A percentile compares a stretch with the other conserved stretches of the same genome.
Evolutionary conservation across 2,888 invertebrate genomes (phyloP).

Genomic region (Polydesmus complanatus): DNA sequence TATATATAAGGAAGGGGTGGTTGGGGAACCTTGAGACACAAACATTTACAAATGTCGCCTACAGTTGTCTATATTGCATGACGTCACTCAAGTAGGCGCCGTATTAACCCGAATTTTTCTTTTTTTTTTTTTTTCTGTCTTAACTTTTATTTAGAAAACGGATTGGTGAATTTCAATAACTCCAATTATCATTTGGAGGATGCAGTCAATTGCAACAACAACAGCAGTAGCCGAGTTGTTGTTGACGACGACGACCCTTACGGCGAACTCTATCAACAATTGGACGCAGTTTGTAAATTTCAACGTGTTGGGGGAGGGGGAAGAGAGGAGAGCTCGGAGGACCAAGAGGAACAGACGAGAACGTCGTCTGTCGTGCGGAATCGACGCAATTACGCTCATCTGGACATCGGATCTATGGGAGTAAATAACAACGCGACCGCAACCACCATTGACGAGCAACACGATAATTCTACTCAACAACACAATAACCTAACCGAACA

Average conservation of each 20-base stretch:
- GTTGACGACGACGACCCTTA: conserved; percentile 22
- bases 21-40: not conserved
- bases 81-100: too few species aligned
- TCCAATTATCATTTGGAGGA: conserved; percentile 79
- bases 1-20: too few species aligned
- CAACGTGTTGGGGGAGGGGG: too few species aligned
- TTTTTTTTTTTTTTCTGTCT: not conserved
- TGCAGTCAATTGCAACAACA: conserved; percentile 50
- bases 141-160: conserved; percentile 57
- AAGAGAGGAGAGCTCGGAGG: too few species aligned
- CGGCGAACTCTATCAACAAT: conserved; percentile 47
- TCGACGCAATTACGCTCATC: conserved; percentile 48
- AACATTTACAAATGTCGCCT: too few species aligned
- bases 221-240: conserved; percentile 8
- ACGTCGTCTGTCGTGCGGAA: conserved; percentile 26
- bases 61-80: too few species aligned
- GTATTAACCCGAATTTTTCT: too few species aligned
- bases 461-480: not conserved
- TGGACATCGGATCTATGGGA: conserved; percentile 56
- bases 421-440: conserved; percentile 37
- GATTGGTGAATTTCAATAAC: conserved; percentile 78
- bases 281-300: conserved; percentile 36
- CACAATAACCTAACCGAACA: conserved; percentile 25
- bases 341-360: conserved; percentile 16
- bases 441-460: conserved; percentile 1